Base-by-base conservation (phyloP, 2,113 vertebrate species). In the Nothoprocta pentlandii region DNA sequence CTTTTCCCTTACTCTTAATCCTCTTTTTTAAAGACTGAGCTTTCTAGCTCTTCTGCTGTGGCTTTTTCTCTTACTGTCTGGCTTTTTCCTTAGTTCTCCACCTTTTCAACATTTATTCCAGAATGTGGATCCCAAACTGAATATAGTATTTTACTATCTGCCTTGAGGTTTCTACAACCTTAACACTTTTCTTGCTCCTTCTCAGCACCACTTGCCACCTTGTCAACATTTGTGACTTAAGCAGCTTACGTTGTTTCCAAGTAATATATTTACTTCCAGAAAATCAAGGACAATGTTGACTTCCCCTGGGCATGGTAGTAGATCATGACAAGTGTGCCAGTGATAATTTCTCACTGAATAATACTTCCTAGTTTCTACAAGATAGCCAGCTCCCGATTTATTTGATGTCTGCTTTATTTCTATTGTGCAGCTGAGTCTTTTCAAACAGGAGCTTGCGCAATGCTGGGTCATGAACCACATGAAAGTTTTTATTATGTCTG, bases 221-320 rank as follows among this genome's bases (percentile, higher is more conserved):
- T 63, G 16, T 47, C 73, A 62, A 19, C 42, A 34, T 30, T 58
- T 42, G 42, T 73, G 53, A 77, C 58, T 59, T 59, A 17, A 4
- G 46, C 22, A 53, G 54, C 71, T 63, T n/a, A 67, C 64, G 14
- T 62, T 78, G 89, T 36, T 53, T 86, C 46, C 67, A 13, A 62
- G 63, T 19, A 34, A 89, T 39, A 39, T 44, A 51, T 82, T 64
- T 69, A 16, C 66, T 85, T 70, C 54, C 80, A 56, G 62, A 44
- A 59, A 91, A 56, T 4, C 51, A 46, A 81, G 74, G 91, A 74
- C 84, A 85, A 26, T 12, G 56, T 66, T 67, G 81, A 46, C 88
- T 61, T 79, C 39, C 20, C 61, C 53, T 23, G 88, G 59, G 21
- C 58, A 34, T 62, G 53, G 85, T 71, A 64, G 58, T 30, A 64